Conservation (phyloP, 2,113 vertebrate genomes). For the Oryzias curvinotus region DNA sequence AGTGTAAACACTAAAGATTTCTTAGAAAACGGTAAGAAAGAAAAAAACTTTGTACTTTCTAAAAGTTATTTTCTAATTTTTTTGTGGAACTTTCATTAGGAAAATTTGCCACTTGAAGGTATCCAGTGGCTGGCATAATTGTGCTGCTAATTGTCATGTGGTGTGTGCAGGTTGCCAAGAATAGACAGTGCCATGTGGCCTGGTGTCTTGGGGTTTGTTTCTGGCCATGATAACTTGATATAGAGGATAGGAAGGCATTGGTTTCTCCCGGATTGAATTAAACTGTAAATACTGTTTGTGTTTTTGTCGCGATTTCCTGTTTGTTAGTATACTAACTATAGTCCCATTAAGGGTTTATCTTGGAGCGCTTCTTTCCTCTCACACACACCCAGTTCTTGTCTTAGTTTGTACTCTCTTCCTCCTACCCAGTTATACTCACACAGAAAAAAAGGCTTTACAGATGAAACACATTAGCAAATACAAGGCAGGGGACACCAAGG, state of each 20-base stretch:
- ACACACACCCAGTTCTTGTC: conserved; percentile 1
- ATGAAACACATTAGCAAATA: conserved; percentile 97
- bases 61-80: conserved; percentile 12
- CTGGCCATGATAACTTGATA: conserved; percentile 58
- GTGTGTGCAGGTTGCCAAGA: conserved; percentile 58
- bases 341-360: conserved; percentile 56
- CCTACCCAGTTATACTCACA: conserved; percentile 25
- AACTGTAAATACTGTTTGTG: conserved; percentile 66
- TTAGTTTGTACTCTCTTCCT: conserved; percentile 13
- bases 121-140: conserved; percentile 61
- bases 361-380: conserved; percentile 34
- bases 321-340: too few relatives aligned
- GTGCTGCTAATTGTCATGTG: conserved; percentile 63
- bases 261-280: conserved; percentile 58
- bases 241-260: conserved; percentile 45
- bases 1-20: neutral
- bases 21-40: conserved; percentile 1
- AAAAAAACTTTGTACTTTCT: conserved; percentile 2
- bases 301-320: conserved; percentile 68
- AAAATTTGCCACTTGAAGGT: conserved; percentile 49
- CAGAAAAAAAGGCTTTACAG: conserved; percentile 89
- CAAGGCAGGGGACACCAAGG: conserved; percentile 93
- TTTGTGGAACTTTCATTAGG: conserved; percentile 40
- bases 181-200: conserved; percentile 60
- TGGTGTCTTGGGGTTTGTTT: conserved; percentile 56